Base-by-base conservation (phyloP, 2,797 vertebrate genomes). In the Paedocypris micromegethes region DNA sequence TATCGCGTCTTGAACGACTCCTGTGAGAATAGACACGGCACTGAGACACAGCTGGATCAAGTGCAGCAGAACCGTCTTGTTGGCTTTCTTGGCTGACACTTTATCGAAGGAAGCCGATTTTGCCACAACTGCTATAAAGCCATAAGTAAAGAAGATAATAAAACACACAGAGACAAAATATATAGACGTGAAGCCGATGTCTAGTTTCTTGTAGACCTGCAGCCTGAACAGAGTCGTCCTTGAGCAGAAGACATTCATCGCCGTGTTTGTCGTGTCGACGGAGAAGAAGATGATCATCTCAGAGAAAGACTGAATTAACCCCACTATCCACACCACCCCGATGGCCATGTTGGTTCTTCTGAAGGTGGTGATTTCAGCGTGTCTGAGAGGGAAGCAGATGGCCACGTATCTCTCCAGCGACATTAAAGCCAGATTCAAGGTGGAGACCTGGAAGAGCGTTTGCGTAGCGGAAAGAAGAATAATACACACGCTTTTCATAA, bases 341-440 rank as follows among this genome's bases (percentile, higher is more conserved):
- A 62, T 62, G 85, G 62, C 49, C 77, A 83, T 86, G 86, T 88
- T 8, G 79, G 63, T 4, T 80, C 80, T 0, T 85, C 38, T 41
- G 8, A 48, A 41, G 6, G 4, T 49, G 47, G 46, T 62, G 47
- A 62, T 41, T 48, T 62, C 47, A 49, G 59, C 59, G 42, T 62
- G 59, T 39, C 59, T 41, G 59, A 62, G 59, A 62, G 59, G 59
- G 41, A 62, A 62, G 37, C 59, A 62, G 47, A 62, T 62, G 38
- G 59, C 59, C 8, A 62, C 47, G 42, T 62, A 62, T 4, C 59
- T 49, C 9, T 62, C 59, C 46, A 62, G 8, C 6, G 59, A 62
- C 59, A 62, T 62, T 5, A 62, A 40, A 50, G 59, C 47, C 59
- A 62, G 74, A 66, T 77, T 86, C 4, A 88, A 23, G 4, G 81